Evolutionary conservation across 2,888 invertebrate species (phyloP), one percentile per base, ranked within the genome.

Genomic region (Piscicola geometra): DNA sequence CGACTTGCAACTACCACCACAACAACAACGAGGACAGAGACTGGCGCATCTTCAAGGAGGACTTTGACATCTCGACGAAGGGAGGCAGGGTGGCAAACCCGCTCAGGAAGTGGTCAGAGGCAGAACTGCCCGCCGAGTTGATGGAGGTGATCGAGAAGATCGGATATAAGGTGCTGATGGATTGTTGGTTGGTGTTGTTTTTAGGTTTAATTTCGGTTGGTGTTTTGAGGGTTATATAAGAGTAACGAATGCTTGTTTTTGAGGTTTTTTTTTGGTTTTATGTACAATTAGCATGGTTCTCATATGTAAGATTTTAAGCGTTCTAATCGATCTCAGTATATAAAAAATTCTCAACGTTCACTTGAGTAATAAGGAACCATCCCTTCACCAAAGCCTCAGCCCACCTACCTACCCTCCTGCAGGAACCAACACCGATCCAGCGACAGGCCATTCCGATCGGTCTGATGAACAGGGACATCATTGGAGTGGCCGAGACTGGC

Each of bases 11-110:
- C 41, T 41, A 15, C 41, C 41, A 41, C 41, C 41, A 5, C 5
- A 5, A 15, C 5, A 5, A 41, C 41, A 5, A 41, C 41, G 9
- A 41, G 9, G 3, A 21, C 60, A 56, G 60, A 82, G 99, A 99
- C 88, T 99, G 99, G 99, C 90, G 99, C 86, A 99, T 99, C 82
- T 99, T 99, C 85, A 90, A 97, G 64, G 99, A 99, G 86, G 99
- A 99, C 87, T 99, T 96, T 85, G 99, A 95, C 84, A 97, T 99
- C 75, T 93, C 95, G 1, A 93, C 98, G 78, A 99, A 99, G 86
- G 96, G 96, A 70, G 99, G 99, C 0, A 91, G 89, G 83, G 95
- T 99, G 81, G 97, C 99, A 0, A 94, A 95, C 87, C 99, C 99
- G 0, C 90, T 99, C 77, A 89, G 99, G 50, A 90, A 89, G 78